A percentile compares a stretch with the other conserved stretches of the same genome.
These are phyloP conservation scores for Invenusta paracnida DNA, from an alignment of 2,888 invertebrate species.

Conservation along the genomic window DNA sequence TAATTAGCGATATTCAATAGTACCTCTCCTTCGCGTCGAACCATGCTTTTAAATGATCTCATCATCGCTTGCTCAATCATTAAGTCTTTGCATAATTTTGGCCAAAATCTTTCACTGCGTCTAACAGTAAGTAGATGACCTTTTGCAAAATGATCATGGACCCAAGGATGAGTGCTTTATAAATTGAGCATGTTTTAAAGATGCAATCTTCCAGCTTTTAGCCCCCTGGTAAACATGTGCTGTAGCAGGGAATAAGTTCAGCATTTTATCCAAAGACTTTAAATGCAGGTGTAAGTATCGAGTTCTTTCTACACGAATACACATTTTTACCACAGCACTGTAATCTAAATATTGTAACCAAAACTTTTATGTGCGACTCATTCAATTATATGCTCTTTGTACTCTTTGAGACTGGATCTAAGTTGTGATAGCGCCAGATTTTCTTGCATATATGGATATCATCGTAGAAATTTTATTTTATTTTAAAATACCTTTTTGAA, in stretches of 20 bases:
- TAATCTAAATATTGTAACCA: too few species aligned
- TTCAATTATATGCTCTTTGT: background rate
- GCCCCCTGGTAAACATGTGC: background rate
- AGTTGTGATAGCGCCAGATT: too few species aligned
- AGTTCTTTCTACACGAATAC: background rate
- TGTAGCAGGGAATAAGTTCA: background rate
- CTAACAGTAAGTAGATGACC: conserved; percentile 45
- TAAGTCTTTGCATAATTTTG: conserved; percentile 48
- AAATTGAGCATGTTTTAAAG: conserved; percentile 1
- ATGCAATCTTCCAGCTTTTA: background rate
- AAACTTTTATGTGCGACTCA: background rate
- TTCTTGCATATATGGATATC: too few species aligned
- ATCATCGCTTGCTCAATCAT: conserved; percentile 49
- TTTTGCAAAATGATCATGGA: conserved; percentile 44
- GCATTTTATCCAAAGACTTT: background rate
- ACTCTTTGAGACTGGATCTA: background rate
- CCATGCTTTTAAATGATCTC: conserved; percentile 48
- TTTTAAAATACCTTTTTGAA: too few species aligned
- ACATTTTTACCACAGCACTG: background rate
- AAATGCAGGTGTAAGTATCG: background rate
- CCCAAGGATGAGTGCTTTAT: background rate
- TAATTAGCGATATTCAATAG: conserved; percentile 46
- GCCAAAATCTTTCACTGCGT: conserved; percentile 48
- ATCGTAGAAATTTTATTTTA: too few species aligned
- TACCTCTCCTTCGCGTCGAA: conserved; percentile 46